These are phyloP conservation scores for Philonicus albiceps DNA, from an alignment of 2,888 invertebrate genomes.

Conservation along the genomic window DNA sequence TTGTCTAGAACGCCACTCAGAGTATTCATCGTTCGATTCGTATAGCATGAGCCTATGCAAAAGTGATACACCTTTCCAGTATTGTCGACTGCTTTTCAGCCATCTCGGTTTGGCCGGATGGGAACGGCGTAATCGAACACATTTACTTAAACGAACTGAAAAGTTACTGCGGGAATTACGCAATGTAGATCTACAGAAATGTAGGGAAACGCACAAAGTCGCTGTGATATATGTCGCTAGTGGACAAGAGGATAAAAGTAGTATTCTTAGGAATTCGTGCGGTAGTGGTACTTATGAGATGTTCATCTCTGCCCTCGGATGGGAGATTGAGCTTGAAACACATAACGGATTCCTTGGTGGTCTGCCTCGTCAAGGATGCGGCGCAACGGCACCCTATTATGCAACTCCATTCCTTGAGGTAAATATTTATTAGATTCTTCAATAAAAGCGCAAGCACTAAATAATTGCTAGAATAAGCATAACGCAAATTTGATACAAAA, in stretches of 20 bases:
- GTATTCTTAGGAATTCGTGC: conserved; percentile 84
- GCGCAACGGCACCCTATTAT: conserved; percentile 92
- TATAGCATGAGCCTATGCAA: conserved; percentile 64
- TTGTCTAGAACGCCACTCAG: conserved; percentile 55
- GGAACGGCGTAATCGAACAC: conserved; percentile 84
- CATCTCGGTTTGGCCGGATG: conserved; percentile 91
- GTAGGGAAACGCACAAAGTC: conserved; percentile 93
- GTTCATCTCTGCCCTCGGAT: conserved; percentile 72
- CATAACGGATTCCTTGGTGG: conserved; percentile 97
- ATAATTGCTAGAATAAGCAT: not conserved
- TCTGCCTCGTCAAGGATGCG: conserved; percentile 86
- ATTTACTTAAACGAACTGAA: conserved; percentile 87
- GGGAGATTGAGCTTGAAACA: conserved; percentile 87
- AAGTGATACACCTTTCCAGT: conserved; percentile 76
- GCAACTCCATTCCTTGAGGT: conserved; percentile 92
- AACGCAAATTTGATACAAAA: not conserved
- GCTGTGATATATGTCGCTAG: conserved; percentile 98
- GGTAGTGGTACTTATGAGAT: conserved; percentile 95
- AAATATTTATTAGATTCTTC: not conserved
- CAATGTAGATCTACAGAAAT: conserved; percentile 91
- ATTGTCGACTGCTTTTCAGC: conserved; percentile 87
- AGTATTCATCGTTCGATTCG: conserved; percentile 63
- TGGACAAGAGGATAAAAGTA: conserved; percentile 96
- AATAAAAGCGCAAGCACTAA: not conserved
- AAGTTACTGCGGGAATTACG: conserved; percentile 88